phyloP scores from a whole-genome alignment of 2,888 invertebrate species.

The Tenthredo amoena region DNA sequence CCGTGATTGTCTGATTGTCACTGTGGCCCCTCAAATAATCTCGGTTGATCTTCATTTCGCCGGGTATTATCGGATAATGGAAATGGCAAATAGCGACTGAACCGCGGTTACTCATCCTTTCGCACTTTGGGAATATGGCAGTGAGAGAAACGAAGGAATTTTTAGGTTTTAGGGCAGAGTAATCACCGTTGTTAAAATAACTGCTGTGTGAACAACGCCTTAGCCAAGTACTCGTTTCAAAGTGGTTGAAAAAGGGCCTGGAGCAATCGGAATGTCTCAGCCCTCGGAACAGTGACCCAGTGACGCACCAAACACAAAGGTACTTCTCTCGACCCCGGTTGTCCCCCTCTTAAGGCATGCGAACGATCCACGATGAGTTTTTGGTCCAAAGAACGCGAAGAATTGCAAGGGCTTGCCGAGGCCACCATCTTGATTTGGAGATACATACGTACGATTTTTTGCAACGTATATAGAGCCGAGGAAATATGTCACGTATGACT shows the following conservation, averaged over 20 bases:
- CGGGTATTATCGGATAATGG: neutral
- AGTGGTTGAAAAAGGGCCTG: slow-evolving; percentile 34
- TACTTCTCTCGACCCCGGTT: slow-evolving; percentile 33
- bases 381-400: slow-evolving; percentile 50
- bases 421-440: slow-evolving; percentile 45
- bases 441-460: slow-evolving; percentile 39
- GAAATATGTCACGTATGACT: slow-evolving; percentile 40
- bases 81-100: neutral
- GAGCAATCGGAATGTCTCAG: slow-evolving; percentile 44
- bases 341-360: slow-evolving; percentile 20
- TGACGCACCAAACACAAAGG: slow-evolving; percentile 62
- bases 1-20: neutral
- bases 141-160: neutral
- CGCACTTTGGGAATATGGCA: neutral
- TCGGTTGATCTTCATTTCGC: neutral
- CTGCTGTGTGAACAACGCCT: slow-evolving; percentile 17
- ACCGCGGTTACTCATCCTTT: neutral
- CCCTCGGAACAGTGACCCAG: slow-evolving; percentile 62
- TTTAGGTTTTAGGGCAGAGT: neutral
- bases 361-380: slow-evolving; percentile 39
- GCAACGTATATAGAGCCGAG: neutral
- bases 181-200: slow-evolving; percentile 3
- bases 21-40: neutral
- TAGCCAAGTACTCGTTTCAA: neutral
- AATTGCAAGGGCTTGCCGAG: slow-evolving; percentile 43